Base-by-base conservation (phyloP, 2,113 vertebrate genomes). In the Pelmatolapia mariae region DNA sequence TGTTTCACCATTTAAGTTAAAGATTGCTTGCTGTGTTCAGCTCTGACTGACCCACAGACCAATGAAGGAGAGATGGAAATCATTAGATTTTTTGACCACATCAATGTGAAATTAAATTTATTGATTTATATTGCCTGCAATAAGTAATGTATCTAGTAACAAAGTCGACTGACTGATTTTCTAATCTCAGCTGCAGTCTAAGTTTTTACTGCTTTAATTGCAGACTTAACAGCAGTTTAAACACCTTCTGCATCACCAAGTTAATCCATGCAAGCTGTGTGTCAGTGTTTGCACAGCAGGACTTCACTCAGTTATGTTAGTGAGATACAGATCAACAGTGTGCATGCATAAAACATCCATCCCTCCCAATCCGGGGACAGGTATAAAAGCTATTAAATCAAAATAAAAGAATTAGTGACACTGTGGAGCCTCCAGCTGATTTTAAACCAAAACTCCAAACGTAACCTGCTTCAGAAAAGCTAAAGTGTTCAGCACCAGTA, bases 321-420 rank as follows among this genome's bases (percentile, higher is more conserved):
- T 43, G 36, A 24, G 36, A 40, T 40, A 66, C 31, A 38, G 19
- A 66, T 38, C 18, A 38, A 0, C 19, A 38, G 33, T n/a, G 18
- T n/a, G 18, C 31, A 66, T 38, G 61, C 0, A 12, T 66, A 38
- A 38, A 0, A 66, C 61, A 36, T 61, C 15, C 57, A 0, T 36
- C 31, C 31, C 5, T 63, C 57, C 29, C 57, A 19, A 33, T 63
- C 59, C 0, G 1, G 29, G 3, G 9, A 33, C 29, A 33, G 59
- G 2, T 63, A 33, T 63, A 63, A 63, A 63, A 63, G 2, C 59
- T 33, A 2, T 63, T 63, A 33, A 63, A 33, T 33, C 59, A 61
- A 33, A 24, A 16, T 71, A 71, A 71, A 71, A 71, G 12, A 24
- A 16, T 6, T 15, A 71, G 5, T 10, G 38, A 71, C 8, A 43